Conservation (phyloP, 2,113 vertebrate species). For the Pundamilia nyererei region DNA sequence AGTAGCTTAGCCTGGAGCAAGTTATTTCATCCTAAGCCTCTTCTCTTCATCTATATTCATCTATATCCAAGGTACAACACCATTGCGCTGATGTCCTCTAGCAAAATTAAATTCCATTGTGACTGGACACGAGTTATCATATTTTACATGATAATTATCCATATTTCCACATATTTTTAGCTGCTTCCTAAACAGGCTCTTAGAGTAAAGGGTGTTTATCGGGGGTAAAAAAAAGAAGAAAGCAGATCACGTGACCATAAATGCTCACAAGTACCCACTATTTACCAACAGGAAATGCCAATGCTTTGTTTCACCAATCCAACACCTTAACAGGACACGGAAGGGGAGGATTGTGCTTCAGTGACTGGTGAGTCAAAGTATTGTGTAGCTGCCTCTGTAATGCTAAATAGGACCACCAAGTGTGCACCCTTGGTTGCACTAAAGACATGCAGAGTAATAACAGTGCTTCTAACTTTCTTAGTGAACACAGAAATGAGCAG, state of each 20-base stretch:
- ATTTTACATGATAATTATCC: not conserved
- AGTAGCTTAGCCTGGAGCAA: not conserved
- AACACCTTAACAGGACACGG: not conserved
- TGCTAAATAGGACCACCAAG: not conserved
- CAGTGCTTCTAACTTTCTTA: not conserved
- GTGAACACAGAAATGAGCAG: not conserved
- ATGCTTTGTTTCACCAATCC: not conserved
- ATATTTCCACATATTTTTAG: not conserved
- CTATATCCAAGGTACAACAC: not conserved
- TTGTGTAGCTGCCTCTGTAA: not conserved
- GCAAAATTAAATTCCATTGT: not conserved
- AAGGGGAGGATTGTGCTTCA: not conserved
- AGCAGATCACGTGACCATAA: not conserved
- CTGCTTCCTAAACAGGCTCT: not conserved
- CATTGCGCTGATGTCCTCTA: not conserved
- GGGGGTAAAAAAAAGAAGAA: rapidly evolving
- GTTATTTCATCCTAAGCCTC: not conserved
- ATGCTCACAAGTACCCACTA: rapidly evolving
- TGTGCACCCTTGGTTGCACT: not conserved
- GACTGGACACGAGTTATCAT: not conserved
- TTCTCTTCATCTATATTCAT: not conserved
- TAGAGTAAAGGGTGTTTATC: rapidly evolving
- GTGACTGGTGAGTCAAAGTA: not conserved
- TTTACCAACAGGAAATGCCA: not conserved
- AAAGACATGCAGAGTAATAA: not conserved